These are phyloP conservation scores for Bruchidius siliquastri DNA, from an alignment of 2,888 invertebrate species.

Conservation along the genomic window DNA sequence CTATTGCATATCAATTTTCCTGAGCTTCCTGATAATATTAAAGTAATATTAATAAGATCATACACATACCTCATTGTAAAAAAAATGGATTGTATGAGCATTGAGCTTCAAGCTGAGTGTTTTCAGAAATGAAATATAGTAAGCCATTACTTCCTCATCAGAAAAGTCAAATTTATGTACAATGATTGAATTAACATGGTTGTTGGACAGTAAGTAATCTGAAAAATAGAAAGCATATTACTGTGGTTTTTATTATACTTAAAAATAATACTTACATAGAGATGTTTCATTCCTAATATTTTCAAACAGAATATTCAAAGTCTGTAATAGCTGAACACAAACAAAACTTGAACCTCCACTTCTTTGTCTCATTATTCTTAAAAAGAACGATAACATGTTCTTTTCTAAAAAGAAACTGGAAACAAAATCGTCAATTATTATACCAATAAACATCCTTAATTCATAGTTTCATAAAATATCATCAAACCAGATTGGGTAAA, in stretches of 20 bases:
- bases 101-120: constrained; percentile 96
- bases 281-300: constrained; percentile 99
- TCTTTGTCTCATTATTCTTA: constrained; percentile 95
- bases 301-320: constrained; percentile 97
- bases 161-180: constrained; percentile 99
- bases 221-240: constrained; percentile 43
- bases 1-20: too few species aligned
- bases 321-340: constrained; percentile 96
- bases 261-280: constrained; percentile 72
- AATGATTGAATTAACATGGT: constrained; percentile 99
- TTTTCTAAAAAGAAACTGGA: constrained; percentile 97
- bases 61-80: constrained; percentile 88
- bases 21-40: too few species aligned
- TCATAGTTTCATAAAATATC: too few species aligned
- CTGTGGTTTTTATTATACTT: background rate
- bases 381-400: constrained; percentile 97
- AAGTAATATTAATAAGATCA: constrained; percentile 1
- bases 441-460: too few species aligned
- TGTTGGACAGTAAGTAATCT: constrained; percentile 99
- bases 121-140: constrained; percentile 98
- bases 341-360: constrained; percentile 91
- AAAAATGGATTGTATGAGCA: constrained; percentile 98
- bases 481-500: too few species aligned
- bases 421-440: constrained; percentile 35
- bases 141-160: constrained; percentile 99